Evolutionary conservation across 2,797 vertebrate genomes (phyloP).

Genomic region (Myioborus miniatus): DNA sequence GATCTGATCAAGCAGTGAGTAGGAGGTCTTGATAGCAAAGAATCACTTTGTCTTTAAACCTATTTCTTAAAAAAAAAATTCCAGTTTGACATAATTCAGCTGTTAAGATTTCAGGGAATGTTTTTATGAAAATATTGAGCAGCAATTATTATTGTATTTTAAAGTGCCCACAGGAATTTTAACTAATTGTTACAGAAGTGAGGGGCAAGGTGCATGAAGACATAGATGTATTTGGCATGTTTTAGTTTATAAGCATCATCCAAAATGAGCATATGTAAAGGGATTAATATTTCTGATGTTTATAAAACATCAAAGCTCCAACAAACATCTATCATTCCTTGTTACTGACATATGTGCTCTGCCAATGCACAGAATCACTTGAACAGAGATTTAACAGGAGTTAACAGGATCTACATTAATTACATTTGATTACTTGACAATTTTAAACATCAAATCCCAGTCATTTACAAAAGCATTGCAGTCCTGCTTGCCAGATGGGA

Average conservation of each 20-base stretch:
- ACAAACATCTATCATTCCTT: background rate
- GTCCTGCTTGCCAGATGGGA: background rate
- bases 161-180: background rate
- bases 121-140: background rate
- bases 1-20: background rate
- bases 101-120: background rate
- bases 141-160: background rate
- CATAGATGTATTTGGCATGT: background rate
- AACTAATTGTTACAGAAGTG: background rate
- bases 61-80: background rate
- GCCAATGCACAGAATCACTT: background rate
- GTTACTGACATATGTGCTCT: background rate
- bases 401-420: background rate
- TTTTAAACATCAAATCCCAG: background rate
- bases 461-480: background rate
- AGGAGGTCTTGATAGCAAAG: background rate
- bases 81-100: background rate
- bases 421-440: background rate
- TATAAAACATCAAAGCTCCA: background rate
- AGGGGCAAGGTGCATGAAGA: background rate
- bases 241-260: background rate
- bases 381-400: background rate
- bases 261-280: background rate
- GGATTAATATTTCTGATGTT: background rate
- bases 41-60: background rate